Percentiles rank a stretch among this genome's conserved stretches.
These are phyloP conservation scores for Ectropis crepuscularia DNA, from an alignment of 2,888 invertebrate genomes.

Conservation along the genomic window DNA sequence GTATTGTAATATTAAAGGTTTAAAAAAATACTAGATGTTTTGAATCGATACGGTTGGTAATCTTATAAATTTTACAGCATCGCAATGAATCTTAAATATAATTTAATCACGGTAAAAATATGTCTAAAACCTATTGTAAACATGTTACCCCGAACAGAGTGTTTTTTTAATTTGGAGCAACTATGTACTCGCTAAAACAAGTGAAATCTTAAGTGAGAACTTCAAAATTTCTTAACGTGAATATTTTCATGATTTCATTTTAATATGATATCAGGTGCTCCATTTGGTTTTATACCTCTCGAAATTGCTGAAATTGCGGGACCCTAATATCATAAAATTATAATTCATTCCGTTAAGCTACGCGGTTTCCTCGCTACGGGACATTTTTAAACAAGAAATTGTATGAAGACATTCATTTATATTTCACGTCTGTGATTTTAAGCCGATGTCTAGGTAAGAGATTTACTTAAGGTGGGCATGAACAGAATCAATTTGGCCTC, in stretches of 20 bases:
- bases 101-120: too few relatives aligned
- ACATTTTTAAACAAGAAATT: constrained; percentile 18
- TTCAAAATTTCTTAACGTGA: constrained; percentile 1
- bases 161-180: not conserved
- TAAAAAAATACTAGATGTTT: too few relatives aligned
- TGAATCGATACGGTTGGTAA: too few relatives aligned
- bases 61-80: too few relatives aligned
- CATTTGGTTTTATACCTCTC: constrained; percentile 17
- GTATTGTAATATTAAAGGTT: too few relatives aligned
- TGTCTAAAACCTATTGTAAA: too few relatives aligned
- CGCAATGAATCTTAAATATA: too few relatives aligned
- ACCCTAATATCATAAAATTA: constrained; percentile 26
- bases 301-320: constrained; percentile 20
- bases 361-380: constrained; percentile 24
- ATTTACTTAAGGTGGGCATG: constrained; percentile 15
- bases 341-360: constrained; percentile 14
- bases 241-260: constrained; percentile 24
- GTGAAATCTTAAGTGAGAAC: not conserved
- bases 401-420: constrained; percentile 6
- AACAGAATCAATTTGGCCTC: constrained; percentile 33
- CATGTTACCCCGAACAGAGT: too few relatives aligned
- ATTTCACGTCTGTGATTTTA: constrained; percentile 8
- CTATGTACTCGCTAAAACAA: not conserved
- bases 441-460: not conserved
- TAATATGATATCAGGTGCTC: constrained; percentile 15